Evolutionary conservation across 2,888 invertebrate genomes (phyloP), one percentile per base, ranked within the genome.

Genomic region (Petrophora chlorosata): DNA sequence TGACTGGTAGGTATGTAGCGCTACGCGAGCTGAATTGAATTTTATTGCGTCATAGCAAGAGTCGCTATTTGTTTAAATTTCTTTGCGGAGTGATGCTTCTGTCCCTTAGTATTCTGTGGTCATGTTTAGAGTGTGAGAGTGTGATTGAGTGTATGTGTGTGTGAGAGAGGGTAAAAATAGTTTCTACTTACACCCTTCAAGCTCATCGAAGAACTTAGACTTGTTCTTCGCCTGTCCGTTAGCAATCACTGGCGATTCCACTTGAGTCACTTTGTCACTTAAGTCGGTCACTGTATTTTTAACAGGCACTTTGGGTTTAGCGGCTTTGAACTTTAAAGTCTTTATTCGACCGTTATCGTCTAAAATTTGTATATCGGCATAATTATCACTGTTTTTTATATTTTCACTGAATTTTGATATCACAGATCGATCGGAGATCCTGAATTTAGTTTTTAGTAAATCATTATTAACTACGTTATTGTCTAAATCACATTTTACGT

Each of bases 171-270:
- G n/a, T n/a, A n/a, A n/a, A n/a, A 35, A 9, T 5, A 8, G 13
- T 9, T 10, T 32, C 8, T 86, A 93, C 94, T 94, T 89, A 94
- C 94, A 76, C 68, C 93, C 94, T 70, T 93, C 94, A 48, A 94
- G 73, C 66, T 94, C 94, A 68, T 94, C 94, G 62, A 94, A 94
- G 67, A 94, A 94, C 73, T 93, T 93, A n/a, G 92, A 82, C 49
- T 84, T 88, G 17, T 76, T 73, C 3, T 67, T 70, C 5, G 15
- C 36, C 3, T n/a, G 22, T n/a, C 48, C 47, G 8, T 53, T 56
- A 54, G 56, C 33, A 51, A 44, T 40, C 43, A 57, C 50, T 17
- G 55, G 51, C 1, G 34, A 15, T 48, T 49, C 56, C 42, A 59
- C 53, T 51, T 57, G 59, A 26, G 29, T 59, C 35, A 50, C 40